Conservation (phyloP, 2,797 vertebrate species). For the Arnoldichthys spilopterus region DNA sequence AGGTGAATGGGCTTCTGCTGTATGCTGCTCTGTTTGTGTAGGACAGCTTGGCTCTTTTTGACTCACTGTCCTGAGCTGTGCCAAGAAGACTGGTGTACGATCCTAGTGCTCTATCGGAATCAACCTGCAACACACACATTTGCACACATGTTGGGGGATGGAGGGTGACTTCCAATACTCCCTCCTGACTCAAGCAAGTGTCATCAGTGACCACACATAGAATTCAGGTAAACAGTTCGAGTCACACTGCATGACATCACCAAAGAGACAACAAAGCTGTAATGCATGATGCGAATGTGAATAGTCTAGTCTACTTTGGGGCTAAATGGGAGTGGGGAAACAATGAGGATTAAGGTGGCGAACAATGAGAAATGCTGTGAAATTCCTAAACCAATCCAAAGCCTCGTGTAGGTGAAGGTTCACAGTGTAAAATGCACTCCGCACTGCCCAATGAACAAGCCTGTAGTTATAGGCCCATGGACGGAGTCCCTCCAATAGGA, state of each 20-base stretch:
- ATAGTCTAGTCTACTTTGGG: too few species aligned
- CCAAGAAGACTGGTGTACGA: conserved; percentile 83
- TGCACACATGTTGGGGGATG: not conserved
- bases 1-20: conserved; percentile 78
- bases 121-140: conserved; percentile 66
- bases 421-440: too few species aligned
- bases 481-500: too few species aligned
- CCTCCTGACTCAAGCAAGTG: not conserved
- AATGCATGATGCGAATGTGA: not conserved
- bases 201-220: not conserved
- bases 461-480: too few species aligned
- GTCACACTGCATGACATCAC: not conserved
- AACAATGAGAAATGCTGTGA: too few species aligned
- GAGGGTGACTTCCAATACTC: not conserved
- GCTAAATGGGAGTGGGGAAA: too few species aligned
- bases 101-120: conserved; percentile 86
- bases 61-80: conserved; percentile 86
- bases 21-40: conserved; percentile 85
- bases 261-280: not conserved
- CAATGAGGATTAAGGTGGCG: too few species aligned
- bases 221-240: not conserved
- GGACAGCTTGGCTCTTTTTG: conserved; percentile 94
- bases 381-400: too few species aligned
- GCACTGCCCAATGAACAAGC: too few species aligned
- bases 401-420: too few species aligned